phyloP scores from a whole-genome alignment of 1,140 invertebrate genomes.

The Elysia chlorotica region DNA sequence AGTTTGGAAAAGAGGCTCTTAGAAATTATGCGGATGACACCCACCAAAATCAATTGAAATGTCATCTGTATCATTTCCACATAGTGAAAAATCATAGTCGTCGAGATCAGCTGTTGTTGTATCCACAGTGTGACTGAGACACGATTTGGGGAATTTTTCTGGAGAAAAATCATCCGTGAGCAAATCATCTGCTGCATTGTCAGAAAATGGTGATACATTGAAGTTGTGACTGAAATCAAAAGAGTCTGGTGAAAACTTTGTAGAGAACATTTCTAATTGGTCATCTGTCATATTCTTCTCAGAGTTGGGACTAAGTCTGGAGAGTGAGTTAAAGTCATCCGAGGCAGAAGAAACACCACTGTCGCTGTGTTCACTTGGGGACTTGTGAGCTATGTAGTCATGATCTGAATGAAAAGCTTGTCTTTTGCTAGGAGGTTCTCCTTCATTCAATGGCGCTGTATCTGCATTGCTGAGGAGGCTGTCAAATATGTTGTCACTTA shows the following conservation, averaged over 20 bases:
- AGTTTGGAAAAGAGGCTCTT: too few species aligned
- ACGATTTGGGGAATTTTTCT: neutral
- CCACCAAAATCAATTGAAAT: slow-evolving; percentile 23
- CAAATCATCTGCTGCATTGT: neutral
- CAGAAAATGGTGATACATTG: neutral
- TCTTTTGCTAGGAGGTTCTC: neutral
- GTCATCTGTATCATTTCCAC: slow-evolving; percentile 20
- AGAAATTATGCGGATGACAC: too few species aligned
- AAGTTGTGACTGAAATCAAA: neutral
- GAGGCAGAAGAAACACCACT: slow-evolving; percentile 17
- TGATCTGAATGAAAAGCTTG: slow-evolving; percentile 15
- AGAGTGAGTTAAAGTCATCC: slow-evolving; percentile 3
- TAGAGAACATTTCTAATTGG: slow-evolving; percentile 12
- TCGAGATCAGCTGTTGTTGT: slow-evolving; percentile 5
- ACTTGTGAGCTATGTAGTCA: slow-evolving; percentile 20
- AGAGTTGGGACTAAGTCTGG: neutral
- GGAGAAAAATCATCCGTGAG: neutral
- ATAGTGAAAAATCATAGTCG: neutral
- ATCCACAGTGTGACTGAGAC: neutral
- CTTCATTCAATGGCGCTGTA: slow-evolving; percentile 7
- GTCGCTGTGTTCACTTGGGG: slow-evolving; percentile 21
- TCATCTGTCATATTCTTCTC: slow-evolving; percentile 23
- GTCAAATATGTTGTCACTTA: slow-evolving; percentile 22
- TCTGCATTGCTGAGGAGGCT: slow-evolving; percentile 10
- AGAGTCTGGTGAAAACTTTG: neutral